Base-by-base conservation (phyloP, 35 echinoderm and acorn worm genomes). In the Ptychodera flava region DNA sequence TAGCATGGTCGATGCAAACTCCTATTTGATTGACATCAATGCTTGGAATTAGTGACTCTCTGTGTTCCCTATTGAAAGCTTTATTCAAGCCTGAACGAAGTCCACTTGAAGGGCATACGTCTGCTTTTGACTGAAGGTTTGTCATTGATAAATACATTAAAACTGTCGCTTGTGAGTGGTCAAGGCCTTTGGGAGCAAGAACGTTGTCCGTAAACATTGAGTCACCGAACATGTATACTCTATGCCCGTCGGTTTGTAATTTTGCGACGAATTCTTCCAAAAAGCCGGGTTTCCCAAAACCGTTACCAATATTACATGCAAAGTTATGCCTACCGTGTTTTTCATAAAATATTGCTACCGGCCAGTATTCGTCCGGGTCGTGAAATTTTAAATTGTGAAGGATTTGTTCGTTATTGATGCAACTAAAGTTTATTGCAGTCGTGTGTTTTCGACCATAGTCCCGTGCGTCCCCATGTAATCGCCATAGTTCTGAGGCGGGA, bases 391-490 rank as follows among this genome's bases (percentile, higher is more conserved):
- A 22, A 12, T 22, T 22, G 22, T 64, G 45, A 12, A 64, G 22
- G 22, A 64, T 64, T 22, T 64, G 6, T 22, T 64, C 45, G 22
- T 64, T 64, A 22, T 64, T 64, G 6, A 64, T 12, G 22, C 45
- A 64, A 22, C 45, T 64, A 12, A 64, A 64, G 22, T 22, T 64
- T 64, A 64, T 12, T 6, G 22, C 45, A 64, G 45, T 64, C 22
- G 45, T 64, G 22, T 81, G 78, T 28, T 80, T 78, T 80, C 28
- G 31, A 14, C 87, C 87, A 38, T 80, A 88, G 30, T 88, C 38
- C 28, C 87, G 78, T 1, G 87, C 87, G 36, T 88, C 87, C 16
- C 87, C 87, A 29, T 80, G 80, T 33, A 88, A 53, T 29, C 87
- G 34, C 88, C 88, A 89, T 45, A 79, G 82, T 34, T 89, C 88